Evolutionary conservation across 2,797 vertebrate species (phyloP).

Genomic region (Onychomys torridus): DNA sequence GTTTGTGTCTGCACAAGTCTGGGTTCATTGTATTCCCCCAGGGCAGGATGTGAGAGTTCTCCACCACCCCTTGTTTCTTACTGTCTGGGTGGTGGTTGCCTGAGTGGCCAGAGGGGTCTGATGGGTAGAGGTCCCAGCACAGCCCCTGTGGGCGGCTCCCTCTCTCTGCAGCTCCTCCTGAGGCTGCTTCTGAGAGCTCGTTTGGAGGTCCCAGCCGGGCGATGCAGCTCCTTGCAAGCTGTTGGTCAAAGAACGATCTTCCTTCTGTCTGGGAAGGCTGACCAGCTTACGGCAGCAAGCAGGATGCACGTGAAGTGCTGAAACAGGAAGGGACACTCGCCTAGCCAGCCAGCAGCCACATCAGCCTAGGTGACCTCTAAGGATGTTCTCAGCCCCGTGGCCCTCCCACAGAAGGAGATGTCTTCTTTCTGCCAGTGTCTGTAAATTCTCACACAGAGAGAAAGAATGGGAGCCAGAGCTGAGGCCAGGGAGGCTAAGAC

Average conservation of each 20-base stretch:
- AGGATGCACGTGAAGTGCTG: background rate
- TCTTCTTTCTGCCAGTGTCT: background rate
- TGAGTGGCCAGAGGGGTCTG: background rate
- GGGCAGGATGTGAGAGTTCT: background rate
- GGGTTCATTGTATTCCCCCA: background rate
- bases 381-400: background rate
- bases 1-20: fast-evolving
- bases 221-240: background rate
- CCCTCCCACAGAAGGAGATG: background rate
- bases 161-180: background rate
- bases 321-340: too few species aligned
- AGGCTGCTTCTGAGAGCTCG: background rate
- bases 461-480: background rate
- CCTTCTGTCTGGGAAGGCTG: too few species aligned
- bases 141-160: background rate
- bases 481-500: background rate
- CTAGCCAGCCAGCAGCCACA: background rate
- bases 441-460: background rate
- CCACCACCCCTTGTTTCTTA: background rate
- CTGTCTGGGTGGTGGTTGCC: background rate
- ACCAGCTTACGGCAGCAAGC: background rate
- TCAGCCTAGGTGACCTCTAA: background rate
- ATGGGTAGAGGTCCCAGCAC: background rate
- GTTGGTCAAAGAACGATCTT: background rate
- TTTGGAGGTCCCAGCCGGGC: background rate